Percentiles rank a stretch among this genome's conserved stretches.
These are phyloP conservation scores for Gnatocerus cornutus DNA, from an alignment of 2,888 invertebrate species.

Conservation along the genomic window DNA sequence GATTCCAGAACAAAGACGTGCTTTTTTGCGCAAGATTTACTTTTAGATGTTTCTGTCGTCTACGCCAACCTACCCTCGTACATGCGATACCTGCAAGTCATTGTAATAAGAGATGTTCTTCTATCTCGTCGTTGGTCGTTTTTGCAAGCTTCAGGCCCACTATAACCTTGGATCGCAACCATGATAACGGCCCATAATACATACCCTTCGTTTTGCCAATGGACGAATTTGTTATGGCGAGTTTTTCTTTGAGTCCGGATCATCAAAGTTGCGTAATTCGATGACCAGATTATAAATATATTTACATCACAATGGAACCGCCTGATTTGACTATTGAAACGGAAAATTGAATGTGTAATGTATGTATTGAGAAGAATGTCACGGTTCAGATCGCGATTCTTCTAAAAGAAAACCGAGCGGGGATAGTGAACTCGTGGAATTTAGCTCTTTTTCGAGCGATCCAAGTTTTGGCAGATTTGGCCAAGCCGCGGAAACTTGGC, in stretches of 20 bases:
- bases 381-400: conserved; percentile 24
- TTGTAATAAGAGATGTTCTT: conserved; percentile 22
- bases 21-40: neutral
- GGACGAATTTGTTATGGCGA: conserved; percentile 21
- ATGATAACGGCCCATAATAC: conserved; percentile 36
- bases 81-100: conserved; percentile 38
- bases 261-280: conserved; percentile 32
- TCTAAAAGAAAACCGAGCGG: conserved; percentile 10
- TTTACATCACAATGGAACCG: conserved; percentile 38
- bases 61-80: neutral
- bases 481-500: neutral
- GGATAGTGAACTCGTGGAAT: conserved; percentile 18
- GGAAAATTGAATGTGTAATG: conserved; percentile 44
- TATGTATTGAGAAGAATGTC: conserved; percentile 36
- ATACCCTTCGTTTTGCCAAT: conserved; percentile 11
- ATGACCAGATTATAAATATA: conserved; percentile 25
- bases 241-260: conserved; percentile 13
- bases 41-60: neutral
- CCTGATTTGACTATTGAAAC: conserved; percentile 44
- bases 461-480: too few relatives aligned
- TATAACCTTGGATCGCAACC: conserved; percentile 30
- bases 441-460: neutral
- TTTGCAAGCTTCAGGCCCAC: conserved; percentile 27
- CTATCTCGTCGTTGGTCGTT: conserved; percentile 3
- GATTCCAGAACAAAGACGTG: too few relatives aligned